Conservation (phyloP, 2,797 vertebrate species). For the Lithobates pipiens region DNA sequence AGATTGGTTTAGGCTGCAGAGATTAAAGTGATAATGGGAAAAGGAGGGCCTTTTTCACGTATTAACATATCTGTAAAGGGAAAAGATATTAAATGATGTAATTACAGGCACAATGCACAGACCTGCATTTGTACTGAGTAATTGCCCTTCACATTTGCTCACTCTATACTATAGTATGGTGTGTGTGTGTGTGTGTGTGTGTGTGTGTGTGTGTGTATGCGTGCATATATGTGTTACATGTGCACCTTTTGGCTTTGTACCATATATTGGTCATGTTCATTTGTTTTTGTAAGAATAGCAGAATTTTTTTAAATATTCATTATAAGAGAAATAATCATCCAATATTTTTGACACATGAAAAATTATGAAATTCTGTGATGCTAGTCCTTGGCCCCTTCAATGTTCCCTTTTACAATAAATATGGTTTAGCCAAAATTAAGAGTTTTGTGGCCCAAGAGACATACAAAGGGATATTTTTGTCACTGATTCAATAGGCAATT, state of each 20-base stretch:
- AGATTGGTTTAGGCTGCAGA: conserved; percentile 48
- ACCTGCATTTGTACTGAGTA: conserved; percentile 14
- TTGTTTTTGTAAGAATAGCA: too few species aligned
- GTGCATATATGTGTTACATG: too few species aligned
- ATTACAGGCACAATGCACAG: conserved; percentile 63
- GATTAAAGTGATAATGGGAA: conserved; percentile 54
- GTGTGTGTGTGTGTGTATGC: background rate
- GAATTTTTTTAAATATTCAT: too few species aligned
- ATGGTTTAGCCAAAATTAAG: too few species aligned
- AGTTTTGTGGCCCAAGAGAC: background rate
- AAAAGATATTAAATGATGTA: conserved; percentile 82
- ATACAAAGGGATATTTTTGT: too few species aligned
- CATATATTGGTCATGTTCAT: too few species aligned
- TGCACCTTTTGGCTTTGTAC: too few species aligned
- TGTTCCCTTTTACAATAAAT: too few species aligned
- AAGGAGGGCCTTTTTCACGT: conserved; percentile 30
- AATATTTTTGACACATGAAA: too few species aligned
- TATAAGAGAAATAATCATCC: too few species aligned
- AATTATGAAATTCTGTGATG: background rate
- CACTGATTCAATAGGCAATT: too few species aligned
- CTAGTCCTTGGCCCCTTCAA: background rate
- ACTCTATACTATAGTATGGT: background rate
- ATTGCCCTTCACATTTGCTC: conserved; percentile 25
- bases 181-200: background rate
- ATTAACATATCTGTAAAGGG: conserved; percentile 34